A percentile compares a stretch with the other conserved stretches of the same genome.
These are phyloP conservation scores for Pseudopodoces humilis DNA, from an alignment of 2,113 vertebrate species.

Conservation along the genomic window DNA sequence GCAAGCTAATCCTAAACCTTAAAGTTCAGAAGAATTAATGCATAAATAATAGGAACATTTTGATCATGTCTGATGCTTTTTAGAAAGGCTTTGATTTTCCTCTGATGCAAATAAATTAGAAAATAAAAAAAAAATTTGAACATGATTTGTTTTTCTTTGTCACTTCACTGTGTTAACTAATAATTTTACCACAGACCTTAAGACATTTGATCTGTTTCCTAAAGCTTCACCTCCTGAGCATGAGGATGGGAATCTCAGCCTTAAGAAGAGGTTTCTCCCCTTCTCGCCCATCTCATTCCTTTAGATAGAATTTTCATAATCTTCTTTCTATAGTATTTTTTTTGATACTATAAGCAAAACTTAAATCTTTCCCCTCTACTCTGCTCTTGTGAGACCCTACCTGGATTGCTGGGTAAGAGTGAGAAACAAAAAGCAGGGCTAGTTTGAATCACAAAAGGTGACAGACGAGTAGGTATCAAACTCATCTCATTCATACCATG, in stretches of 20 bases:
- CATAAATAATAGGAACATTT: not conserved
- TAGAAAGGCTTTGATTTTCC: not conserved
- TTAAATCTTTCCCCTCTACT: fast-evolving
- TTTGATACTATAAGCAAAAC: not conserved
- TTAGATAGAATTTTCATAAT: not conserved
- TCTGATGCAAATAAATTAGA: not conserved
- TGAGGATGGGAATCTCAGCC: not conserved
- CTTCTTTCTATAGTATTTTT: not conserved
- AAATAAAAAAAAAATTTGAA: not conserved
- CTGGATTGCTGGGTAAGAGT: not conserved
- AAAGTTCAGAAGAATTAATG: not conserved
- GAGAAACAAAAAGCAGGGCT: not conserved
- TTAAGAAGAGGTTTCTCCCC: not conserved
- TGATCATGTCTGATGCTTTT: not conserved
- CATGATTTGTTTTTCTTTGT: not conserved
- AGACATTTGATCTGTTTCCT: not conserved
- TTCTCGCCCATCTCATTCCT: not conserved
- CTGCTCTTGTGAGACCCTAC: not conserved
- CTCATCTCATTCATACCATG: not conserved
- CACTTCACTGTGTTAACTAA: not conserved
- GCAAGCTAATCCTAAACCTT: not conserved
- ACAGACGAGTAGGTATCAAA: not conserved
- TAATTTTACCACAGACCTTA: not conserved
- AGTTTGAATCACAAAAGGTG: not conserved
- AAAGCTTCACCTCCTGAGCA: not conserved